A percentile compares a stretch with the other conserved stretches of the same genome.
These are phyloP conservation scores for Gymnarchus niloticus DNA, from an alignment of 2,113 vertebrate genomes.

Conservation along the genomic window DNA sequence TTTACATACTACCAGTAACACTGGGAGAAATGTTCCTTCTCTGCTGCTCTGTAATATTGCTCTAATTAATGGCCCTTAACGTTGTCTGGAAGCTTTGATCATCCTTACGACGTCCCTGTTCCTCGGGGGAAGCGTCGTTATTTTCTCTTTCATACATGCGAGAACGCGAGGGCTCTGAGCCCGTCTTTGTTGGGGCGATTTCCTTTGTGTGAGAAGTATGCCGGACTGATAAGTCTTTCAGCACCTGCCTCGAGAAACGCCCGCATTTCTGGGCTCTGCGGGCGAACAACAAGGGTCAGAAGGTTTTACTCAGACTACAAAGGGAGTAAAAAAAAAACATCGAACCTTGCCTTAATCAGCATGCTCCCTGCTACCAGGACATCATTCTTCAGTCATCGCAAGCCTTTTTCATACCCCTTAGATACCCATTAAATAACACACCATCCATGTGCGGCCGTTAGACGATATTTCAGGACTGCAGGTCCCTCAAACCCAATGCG, in stretches of 20 bases:
- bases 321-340: not conserved
- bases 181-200: conserved; percentile 9
- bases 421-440: not conserved
- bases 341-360: not conserved
- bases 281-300: not conserved
- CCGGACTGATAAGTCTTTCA: conserved; percentile 12
- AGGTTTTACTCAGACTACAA: conserved; percentile 3
- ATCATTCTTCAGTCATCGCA: not conserved
- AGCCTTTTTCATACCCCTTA: conserved; percentile 7
- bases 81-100: not conserved
- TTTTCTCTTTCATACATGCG: conserved; percentile 1
- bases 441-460: not conserved
- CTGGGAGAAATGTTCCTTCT: not conserved
- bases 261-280: not conserved
- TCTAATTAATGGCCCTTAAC: not conserved
- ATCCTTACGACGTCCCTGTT: conserved; percentile 3
- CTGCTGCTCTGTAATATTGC: not conserved
- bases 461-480: not conserved
- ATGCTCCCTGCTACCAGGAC: not conserved
- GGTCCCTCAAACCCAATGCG: not conserved
- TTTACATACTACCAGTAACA: not conserved
- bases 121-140: conserved; percentile 11
- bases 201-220: conserved; percentile 24
- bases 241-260: not conserved
- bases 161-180: not conserved